A percentile compares a stretch with the other conserved stretches of the same genome.
Evolutionary conservation across 2,113 vertebrate species (phyloP).

Genomic region (Orthonyx spaldingii): DNA sequence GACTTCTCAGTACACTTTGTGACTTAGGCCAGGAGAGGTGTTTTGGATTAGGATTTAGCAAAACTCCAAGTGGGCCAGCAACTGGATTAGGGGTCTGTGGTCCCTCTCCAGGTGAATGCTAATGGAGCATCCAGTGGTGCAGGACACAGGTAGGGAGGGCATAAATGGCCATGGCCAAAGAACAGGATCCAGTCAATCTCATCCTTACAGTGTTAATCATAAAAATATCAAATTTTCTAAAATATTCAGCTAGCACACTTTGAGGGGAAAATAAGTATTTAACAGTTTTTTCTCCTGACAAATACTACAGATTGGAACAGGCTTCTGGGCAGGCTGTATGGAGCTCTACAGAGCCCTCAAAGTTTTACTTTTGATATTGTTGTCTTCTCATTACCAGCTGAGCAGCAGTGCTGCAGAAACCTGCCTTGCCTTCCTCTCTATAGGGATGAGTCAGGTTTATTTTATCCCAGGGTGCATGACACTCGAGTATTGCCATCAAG

Average conservation of each 20-base stretch:
- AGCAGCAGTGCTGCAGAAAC: neutral
- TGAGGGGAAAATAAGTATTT: neutral
- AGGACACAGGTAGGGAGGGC: neutral
- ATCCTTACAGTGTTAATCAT: neutral
- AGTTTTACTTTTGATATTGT: neutral
- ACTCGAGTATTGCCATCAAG: neutral
- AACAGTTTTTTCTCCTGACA: neutral
- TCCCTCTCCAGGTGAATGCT: neutral
- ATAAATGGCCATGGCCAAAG: neutral
- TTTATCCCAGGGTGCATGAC: neutral
- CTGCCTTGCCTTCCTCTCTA: neutral
- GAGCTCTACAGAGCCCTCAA: neutral
- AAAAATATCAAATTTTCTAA: neutral
- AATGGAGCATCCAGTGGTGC: neutral
- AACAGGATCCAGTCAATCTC: neutral
- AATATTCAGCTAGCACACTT: neutral
- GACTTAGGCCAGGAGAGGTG: neutral
- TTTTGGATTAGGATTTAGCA: neutral
- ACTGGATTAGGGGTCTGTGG: neutral
- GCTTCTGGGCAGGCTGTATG: neutral
- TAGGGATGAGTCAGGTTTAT: neutral
- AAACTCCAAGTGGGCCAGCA: neutral
- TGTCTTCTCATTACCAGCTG: neutral
- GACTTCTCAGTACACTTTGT: neutral
- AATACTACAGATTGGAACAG: neutral